Evolutionary conservation across 92 coral and sea anemone genomes (phyloP), one percentile per base, ranked within the genome.

Genomic region (Anthopleura xanthogrammica): DNA sequence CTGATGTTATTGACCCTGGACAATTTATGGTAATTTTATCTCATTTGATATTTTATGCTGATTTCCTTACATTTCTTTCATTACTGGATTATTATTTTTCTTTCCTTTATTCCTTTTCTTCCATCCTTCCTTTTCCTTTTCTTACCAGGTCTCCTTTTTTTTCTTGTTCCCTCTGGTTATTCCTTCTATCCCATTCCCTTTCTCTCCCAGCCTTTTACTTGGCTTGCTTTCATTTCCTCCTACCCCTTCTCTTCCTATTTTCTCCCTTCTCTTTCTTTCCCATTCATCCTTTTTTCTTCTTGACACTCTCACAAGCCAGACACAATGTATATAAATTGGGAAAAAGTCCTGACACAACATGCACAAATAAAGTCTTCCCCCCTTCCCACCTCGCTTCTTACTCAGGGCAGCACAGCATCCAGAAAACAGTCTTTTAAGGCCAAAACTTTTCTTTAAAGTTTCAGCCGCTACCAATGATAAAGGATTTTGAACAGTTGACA

Each of bases 1-100:
- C 95, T 2, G 98, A 90, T 24, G 79, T 88, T 57, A 83, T 80
- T 12, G 91, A 91, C 80, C 98, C 98, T 6, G 87, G 90, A 23
- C 89, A 88, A 70, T 97, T 97, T 76, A 89, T 88, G 87, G 99
- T 97, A 80, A 84, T 89, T 68, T 41, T 20, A 12, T 16, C 66
- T 65, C 8, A n/a, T 41, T 39, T 60, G 54, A 50, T 50, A 50
- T 50, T 11, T 29, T 29, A 29, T 29, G 36, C 36, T 29, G 36
- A 29, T 29, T 29, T 29, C 36, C 36, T 29, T 29, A 29, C 36
- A 29, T 29, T 29, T 29, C 36, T 29, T 29, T 29, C 36, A 29
- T 29, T 29, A 29, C 36, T 29, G 0, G 36, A 29, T 29, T 1
- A 29, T 29, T 29, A 29, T 29, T 29, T 29, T 0, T 29, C 36